phyloP scores from a whole-genome alignment of 1,140 invertebrate genomes.

The Ganaspis sp. region DNA sequence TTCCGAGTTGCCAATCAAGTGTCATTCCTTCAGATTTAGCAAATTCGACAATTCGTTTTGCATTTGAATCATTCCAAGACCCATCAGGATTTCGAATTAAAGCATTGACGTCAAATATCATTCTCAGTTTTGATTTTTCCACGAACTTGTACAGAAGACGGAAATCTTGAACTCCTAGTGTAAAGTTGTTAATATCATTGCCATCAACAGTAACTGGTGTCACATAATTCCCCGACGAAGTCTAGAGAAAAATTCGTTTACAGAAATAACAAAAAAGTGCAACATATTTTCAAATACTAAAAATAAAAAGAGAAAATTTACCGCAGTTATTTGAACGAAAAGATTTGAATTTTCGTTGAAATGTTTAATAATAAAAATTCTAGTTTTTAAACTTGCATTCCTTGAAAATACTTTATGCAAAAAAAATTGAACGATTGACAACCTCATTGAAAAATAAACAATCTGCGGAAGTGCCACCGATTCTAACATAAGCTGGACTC shows the following conservation, averaged over 20 bases:
- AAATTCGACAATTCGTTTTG: conserved; percentile 79
- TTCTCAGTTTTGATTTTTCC: conserved; percentile 73
- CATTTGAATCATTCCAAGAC: conserved; percentile 82
- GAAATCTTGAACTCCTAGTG: conserved; percentile 63
- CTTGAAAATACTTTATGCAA: no score
- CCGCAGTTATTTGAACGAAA: no score
- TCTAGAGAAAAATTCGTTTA: conserved; percentile 44
- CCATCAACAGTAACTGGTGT: conserved; percentile 49
- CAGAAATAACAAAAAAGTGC: no score
- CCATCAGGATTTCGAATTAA: conserved; percentile 78
- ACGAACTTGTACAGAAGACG: conserved; percentile 79
- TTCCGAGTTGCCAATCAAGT: conserved; percentile 85
- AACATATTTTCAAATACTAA: conserved; percentile 1
- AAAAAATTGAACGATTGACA: neutral
- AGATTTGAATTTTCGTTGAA: no score
- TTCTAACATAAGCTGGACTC: conserved; percentile 79
- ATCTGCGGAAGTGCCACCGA: conserved; percentile 83
- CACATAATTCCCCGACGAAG: neutral
- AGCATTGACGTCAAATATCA: conserved; percentile 84
- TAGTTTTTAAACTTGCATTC: no score
- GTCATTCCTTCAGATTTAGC: conserved; percentile 75
- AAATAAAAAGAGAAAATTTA: no score
- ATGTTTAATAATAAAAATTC: no score
- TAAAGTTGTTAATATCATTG: conserved; percentile 68
- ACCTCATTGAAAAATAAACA: conserved; percentile 78